Evolutionary conservation across 2,888 invertebrate genomes (phyloP).

Genomic region (Pristionchus japonicus): DNA sequence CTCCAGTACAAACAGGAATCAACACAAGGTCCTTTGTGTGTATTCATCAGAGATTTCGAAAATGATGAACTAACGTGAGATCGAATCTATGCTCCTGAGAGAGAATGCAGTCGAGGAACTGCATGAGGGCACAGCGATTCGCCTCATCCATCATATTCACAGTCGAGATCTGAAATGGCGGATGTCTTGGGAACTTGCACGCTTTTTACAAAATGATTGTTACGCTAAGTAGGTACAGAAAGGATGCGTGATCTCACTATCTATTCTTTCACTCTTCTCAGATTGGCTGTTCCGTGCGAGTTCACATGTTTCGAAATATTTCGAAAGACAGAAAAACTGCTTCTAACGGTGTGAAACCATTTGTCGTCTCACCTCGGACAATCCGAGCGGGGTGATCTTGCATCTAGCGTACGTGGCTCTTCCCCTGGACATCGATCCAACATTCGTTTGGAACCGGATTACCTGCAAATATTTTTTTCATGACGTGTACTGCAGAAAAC

Average conservation of each 20-base stretch:
- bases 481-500: neutral
- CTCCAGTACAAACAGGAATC: too few relatives aligned
- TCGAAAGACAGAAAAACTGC: too few relatives aligned
- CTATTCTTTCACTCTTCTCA: too few relatives aligned
- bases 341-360: too few relatives aligned
- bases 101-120: neutral
- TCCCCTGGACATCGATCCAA: neutral
- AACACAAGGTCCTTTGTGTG: too few relatives aligned
- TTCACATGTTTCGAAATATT: too few relatives aligned
- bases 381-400: neutral
- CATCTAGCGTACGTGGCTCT: neutral
- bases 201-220: too few relatives aligned
- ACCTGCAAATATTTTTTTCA: neutral
- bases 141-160: neutral
- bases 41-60: too few relatives aligned
- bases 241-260: too few relatives aligned
- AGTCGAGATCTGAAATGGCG: neutral
- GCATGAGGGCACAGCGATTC: constrained; percentile 21
- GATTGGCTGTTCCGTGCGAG: too few relatives aligned
- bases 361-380: neutral
- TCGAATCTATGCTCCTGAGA: constrained; percentile 17
- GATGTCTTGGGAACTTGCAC: too few relatives aligned
- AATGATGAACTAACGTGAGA: neutral
- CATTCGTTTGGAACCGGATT: neutral
- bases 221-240: too few relatives aligned